Base-by-base conservation (phyloP, 2,797 vertebrate genomes). In the Rhinatrema bivittatum region DNA sequence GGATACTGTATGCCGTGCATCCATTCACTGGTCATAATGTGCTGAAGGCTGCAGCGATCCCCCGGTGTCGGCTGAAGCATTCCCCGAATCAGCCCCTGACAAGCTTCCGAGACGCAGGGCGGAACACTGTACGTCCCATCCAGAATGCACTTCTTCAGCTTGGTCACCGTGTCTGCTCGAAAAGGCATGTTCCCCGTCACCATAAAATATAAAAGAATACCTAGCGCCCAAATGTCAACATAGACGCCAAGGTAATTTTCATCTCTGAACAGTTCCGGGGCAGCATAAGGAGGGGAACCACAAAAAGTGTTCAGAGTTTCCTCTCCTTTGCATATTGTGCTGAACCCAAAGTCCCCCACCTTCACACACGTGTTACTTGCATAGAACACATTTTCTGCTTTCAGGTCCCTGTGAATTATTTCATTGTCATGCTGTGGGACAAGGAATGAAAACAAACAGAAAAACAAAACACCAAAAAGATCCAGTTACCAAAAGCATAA, bases 261-360 rank as follows among this genome's bases (percentile, higher is more conserved):
- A 5, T 98, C 94, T 3, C 87, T 71, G 61, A 98, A 98, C 32
- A 98, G 92, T 46, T 98, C 94, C 0, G 95, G 95, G 0, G 95
- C 95, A 0, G 95, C 95, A 0, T 98, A 98, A 15, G 95, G 95
- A 1, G 95, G 95, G 26, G 95, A 98, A 36, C 95, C 95, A 2
- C 95, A 98, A 68, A 98, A 94, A 1, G 95, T 98, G 75, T 89
- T 95, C 36, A 99, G 77, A 5, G 82, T 92, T 76, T 98, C 89
- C 3, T 91, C 89, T 10, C 83, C 88, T 17, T 62, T 82, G 58
- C 93, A 95, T 32, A 91, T 51, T 0, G 94, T 98, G 78, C 95
- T 98, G 65, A 98, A 98, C 58, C 95, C 95, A 32, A 98, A 98
- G 65, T 98, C 95, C 2, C 95, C 95, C 46, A 98, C 94, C 59